Evolutionary conservation across 2,888 invertebrate species (phyloP), one percentile per base, ranked within the genome.

Genomic region (Ophioninae sp.): DNA sequence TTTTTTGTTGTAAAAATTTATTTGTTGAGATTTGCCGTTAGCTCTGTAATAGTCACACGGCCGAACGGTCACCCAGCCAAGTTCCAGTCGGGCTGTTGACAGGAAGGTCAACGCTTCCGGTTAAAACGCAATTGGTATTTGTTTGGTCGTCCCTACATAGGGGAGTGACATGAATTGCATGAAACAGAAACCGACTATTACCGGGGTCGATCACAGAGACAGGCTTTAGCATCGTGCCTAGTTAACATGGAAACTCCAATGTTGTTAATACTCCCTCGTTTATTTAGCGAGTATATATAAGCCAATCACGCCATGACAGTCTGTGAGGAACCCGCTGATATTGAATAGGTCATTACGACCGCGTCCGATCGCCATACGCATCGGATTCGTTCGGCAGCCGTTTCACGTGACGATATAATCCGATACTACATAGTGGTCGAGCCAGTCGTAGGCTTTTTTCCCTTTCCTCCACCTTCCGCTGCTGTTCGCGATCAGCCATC

Each of bases 341-440:
- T 68, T 82, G 73, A 78, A 82, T 78, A 78, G 73, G 74, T 78
- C 82, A 74, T 82, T 82, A 82, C 74, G 74, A 78, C 74, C 68
- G 69, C 64, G 73, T 78, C 69, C 78, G 78, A 82, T 82, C 73
- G 78, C 69, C 64, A 69, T 62, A 23, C 64, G 67, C 73, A 79
- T 56, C 59, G 8, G 73, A 75, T 79, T 79, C 64, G 69, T 82
- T 41, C 69, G 39, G 7, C 61, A 61, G 41, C 68, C 62, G 68
- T 65, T 82, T 41, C 39, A n/a, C 20, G 59, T 59, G 74, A 65
- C 59, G 56, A 20, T 78, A 78, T 79, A 82, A 79, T 79, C 64
- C 74, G 20, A 79, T 79, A 17, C n/a, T 30, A 17, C 57, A 70
- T 69, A 61, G 78, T 78, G 64, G 68, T 64, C 30, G 39, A 64